Base-by-base conservation (phyloP, 2,888 invertebrate genomes). In the Hermodice carunculata region DNA sequence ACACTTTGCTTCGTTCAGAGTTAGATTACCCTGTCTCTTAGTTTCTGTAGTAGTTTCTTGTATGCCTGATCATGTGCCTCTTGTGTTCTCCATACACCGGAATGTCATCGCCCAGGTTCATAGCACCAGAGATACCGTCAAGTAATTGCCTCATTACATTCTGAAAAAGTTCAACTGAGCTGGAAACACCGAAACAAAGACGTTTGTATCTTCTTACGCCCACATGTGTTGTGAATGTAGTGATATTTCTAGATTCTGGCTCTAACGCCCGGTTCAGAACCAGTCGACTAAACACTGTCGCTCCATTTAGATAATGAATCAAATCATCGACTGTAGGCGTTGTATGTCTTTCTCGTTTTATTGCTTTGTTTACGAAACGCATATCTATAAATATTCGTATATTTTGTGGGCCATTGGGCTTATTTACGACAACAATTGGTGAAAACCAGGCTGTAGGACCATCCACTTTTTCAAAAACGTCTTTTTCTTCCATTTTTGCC, bases 341-440 rank as follows among this genome's bases (percentile, higher is more conserved):
- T 3, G 63, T 64, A 22, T 62, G 59, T 24, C 64, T 40, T 46
- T 70, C 67, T 1, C 70, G 22, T 11, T 49, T 37, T 17, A 71
- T 56, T 24, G 70, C 69, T n/a, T 48, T 2, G 49, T 73, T 73
- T 2, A 71, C 65, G 31, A 34, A 28, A 14, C 69, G n/a, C n/a
- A n/a, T n/a, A n/a, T n/a, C n/a, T n/a, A n/a, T n/a, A 34, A 71
- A 73, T 0, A 75, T 11, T 26, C 73, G 26, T 11, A 73, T 58
- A 19, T 75, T 70, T n/a, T n/a, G n/a, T n/a, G n/a, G n/a, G 0
- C 61, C 61, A 31, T 69, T 44, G 1, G 53, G 48, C n/a, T n/a
- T n/a, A n/a, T n/a, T n/a, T 1, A 68, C 65, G 0, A 64, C 28
- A 8, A 75, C 64, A 4, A 72, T 43, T 1, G 72, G 66, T n/a